These are phyloP conservation scores for Sinohyriopsis cumingii DNA, from an alignment of 2,888 invertebrate genomes.

Conservation along the genomic window DNA sequence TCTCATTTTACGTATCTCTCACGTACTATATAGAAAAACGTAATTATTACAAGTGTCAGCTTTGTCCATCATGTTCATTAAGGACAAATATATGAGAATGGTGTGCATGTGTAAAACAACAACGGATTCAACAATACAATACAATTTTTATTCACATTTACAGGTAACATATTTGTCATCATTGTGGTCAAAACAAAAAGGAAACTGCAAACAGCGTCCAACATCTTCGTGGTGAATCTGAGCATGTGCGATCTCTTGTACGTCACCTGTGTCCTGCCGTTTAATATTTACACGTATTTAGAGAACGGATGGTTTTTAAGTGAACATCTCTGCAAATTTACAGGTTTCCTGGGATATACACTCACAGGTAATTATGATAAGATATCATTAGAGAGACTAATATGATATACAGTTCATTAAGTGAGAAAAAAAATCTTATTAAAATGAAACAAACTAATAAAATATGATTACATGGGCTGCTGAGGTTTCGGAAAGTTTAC, in stretches of 20 bases:
- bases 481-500: too few relatives aligned
- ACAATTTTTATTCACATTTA: conserved; percentile 6
- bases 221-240: conserved; percentile 48
- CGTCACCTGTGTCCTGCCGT: conserved; percentile 43
- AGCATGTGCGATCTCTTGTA: conserved; percentile 46
- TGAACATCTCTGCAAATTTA: conserved; percentile 34
- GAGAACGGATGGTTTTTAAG: conserved; percentile 35
- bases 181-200: conserved; percentile 36
- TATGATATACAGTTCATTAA: conserved; percentile 1
- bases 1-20: too few relatives aligned
- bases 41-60: too few relatives aligned
- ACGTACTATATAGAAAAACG: too few relatives aligned
- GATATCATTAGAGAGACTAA: background rate
- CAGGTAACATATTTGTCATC: conserved; percentile 49
- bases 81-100: too few relatives aligned
- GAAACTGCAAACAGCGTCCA: conserved; percentile 44
- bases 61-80: too few relatives aligned
- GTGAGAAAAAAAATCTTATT: background rate
- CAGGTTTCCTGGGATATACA: conserved; percentile 44
- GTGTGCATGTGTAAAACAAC: too few relatives aligned
- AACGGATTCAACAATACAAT: too few relatives aligned
- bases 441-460: too few relatives aligned
- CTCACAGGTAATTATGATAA: conserved; percentile 36
- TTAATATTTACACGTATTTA: conserved; percentile 52
- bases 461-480: too few relatives aligned